A percentile compares a stretch with the other conserved stretches of the same genome.
Conservation (phyloP, 2,888 invertebrate species). For the Lasioglossum malachurum region DNA sequence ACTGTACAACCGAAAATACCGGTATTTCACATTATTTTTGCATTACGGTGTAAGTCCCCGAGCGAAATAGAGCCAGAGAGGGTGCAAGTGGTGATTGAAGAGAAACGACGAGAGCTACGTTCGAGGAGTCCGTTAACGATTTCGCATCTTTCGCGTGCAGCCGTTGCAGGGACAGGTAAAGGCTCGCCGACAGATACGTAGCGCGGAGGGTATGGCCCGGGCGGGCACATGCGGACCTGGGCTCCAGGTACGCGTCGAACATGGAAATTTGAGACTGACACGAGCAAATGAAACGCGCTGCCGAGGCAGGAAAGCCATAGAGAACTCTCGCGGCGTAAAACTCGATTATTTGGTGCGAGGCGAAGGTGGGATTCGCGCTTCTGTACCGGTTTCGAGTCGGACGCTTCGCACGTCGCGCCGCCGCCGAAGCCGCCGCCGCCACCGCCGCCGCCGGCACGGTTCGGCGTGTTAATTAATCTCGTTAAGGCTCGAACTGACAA, state of each 20-base stretch:
- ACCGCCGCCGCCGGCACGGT: constrained; percentile 32
- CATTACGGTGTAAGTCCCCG: too few relatives aligned
- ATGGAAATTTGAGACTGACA: constrained; percentile 61
- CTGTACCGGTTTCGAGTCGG: constrained; percentile 58
- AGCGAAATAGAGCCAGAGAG: too few relatives aligned
- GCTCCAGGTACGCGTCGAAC: constrained; percentile 50
- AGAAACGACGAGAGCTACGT: neutral
- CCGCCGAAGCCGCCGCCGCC: neutral
- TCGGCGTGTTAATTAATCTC: constrained; percentile 66
- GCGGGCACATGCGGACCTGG: neutral
- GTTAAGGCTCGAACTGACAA: constrained; percentile 60
- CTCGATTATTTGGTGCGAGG: constrained; percentile 61
- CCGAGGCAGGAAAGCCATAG: constrained; percentile 46
- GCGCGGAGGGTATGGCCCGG: neutral
- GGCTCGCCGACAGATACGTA: constrained; percentile 13
- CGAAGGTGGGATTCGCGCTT: constrained; percentile 55
- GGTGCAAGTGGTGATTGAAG: too few relatives aligned
- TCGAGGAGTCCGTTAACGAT: neutral
- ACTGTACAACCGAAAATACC: too few relatives aligned
- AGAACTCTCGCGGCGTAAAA: constrained; percentile 52
- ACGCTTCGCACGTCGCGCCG: constrained; percentile 48
- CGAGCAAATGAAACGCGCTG: constrained; percentile 55
- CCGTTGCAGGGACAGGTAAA: constrained; percentile 33
- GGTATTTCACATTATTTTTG: too few relatives aligned
- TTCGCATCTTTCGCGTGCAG: neutral